Base-by-base conservation (phyloP, 2,113 vertebrate genomes). In the Sphaerodactylus townsendi region DNA sequence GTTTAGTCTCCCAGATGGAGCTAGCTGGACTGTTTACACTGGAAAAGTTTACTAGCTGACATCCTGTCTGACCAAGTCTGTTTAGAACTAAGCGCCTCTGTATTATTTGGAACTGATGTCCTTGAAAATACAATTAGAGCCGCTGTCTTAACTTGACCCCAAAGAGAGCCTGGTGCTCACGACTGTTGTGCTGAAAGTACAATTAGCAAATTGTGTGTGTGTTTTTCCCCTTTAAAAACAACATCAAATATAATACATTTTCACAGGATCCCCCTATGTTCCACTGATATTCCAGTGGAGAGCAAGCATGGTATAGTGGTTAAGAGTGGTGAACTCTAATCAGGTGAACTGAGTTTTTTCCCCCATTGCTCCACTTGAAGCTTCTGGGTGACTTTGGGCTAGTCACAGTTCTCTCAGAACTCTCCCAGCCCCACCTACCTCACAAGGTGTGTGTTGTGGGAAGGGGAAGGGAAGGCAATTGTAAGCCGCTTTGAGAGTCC, bases 221-320 rank as follows among this genome's bases (percentile, higher is more conserved):
- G 41, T 21, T 28, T 15, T 69, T 37, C 30, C 25, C 41, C 50
- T 56, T 71, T 37, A 19, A 59, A 72, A 10, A n/a, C 15, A 77
- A 0, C 15, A 89, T 90, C 86, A 84, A 81, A 85, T 25, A 25
- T 72, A 25, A 15, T n/a, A 25, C 84, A 73, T 59, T 85, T 9
- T 15, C 66, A 82, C 62, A 21, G 72, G 74, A 82, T 68, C 33
- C 21, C 2, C 5, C 74, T 19, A 85, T 68, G 73, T 1, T 46
- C 65, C 8, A 82, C 74, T 78, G 86, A 33, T 15, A 66, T 41
- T 71, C n/a, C n/a, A n/a, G n/a, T n/a, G n/a, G n/a, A n/a, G n/a
- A n/a, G n/a, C n/a, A n/a, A n/a, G n/a, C n/a, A n/a, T n/a, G n/a
- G n/a, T n/a, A n/a, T n/a, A n/a, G n/a, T n/a, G n/a, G n/a, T n/a